A percentile compares a stretch with the other conserved stretches of the same genome.
These are phyloP conservation scores for Capreolus pygargus DNA, from an alignment of 2,113 vertebrate species.

Conservation along the genomic window DNA sequence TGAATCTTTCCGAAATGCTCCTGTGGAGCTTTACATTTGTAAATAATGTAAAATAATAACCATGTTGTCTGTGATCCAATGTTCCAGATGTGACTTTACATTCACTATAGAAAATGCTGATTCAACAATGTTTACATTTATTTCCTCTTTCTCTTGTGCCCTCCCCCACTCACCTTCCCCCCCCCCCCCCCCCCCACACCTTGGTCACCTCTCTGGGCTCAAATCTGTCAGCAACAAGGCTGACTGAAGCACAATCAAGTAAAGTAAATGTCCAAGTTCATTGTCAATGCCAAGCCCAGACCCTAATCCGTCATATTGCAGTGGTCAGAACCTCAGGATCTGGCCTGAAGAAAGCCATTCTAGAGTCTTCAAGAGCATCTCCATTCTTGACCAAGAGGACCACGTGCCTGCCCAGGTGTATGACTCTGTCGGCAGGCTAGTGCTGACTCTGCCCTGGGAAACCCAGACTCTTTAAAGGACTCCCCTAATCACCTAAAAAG, in stretches of 20 bases:
- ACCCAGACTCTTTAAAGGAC: neutral
- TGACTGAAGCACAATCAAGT: neutral
- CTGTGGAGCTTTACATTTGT: neutral
- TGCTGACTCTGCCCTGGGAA: neutral
- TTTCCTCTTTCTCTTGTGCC: neutral
- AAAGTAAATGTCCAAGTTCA: neutral
- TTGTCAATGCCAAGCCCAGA: neutral
- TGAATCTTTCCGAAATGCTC: neutral
- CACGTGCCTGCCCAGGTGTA: neutral
- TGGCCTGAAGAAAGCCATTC: neutral
- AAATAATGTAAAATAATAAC: neutral
- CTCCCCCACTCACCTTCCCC: neutral
- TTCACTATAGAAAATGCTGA: neutral
- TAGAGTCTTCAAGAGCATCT: neutral
- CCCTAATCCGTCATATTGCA: fast-evolving
- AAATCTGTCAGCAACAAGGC: neutral
- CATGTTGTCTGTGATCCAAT: neutral
- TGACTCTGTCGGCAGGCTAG: neutral
- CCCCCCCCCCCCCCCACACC: fast-evolving
- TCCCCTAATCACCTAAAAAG: neutral
- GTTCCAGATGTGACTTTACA: neutral
- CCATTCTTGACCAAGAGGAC: neutral
- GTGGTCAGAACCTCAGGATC: neutral
- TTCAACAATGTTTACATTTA: neutral
- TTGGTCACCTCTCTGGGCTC: neutral